Evolutionary conservation across 2,113 vertebrate genomes (phyloP), one percentile per base, ranked within the genome.

Genomic region (Petromus typicus): DNA sequence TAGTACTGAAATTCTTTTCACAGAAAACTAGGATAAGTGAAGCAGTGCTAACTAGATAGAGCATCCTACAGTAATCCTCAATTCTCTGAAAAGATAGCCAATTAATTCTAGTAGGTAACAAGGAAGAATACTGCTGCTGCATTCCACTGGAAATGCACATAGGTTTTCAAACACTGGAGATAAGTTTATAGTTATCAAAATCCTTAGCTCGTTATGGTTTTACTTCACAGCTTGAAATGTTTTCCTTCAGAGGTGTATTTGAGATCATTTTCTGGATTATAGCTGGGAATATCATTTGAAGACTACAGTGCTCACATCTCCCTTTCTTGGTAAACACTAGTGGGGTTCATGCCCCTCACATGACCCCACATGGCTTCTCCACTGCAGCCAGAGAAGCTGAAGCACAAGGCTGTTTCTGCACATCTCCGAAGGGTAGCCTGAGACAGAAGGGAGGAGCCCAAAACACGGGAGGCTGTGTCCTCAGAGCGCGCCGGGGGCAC

Each of bases 1-100:
- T 75, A 45, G 66, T 30, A 17, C 8, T 78, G 27, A 56, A 81
- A 94, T 91, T 51, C 43, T 71, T 92, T 37, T 45, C 18, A 27
- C 30, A 95, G 63, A 85, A 93, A 85, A 76, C 48, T 20, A 34
- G 14, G 20, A 11, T n/a, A 67, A 86, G 25, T 34, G 43, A 40
- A 51, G 34, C 83, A 94, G 88, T 76, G 23, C 37, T 94, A 30
- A 76, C 43, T 81, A 43, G 37, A 59, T 30, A 18, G n/a, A 67
- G 51, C 54, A 40, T 59, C 51, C 69, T 71, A 9, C 73, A 91
- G 64, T 67, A 75, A 79, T 84, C 57, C 43, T 69, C 84, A 76
- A 43, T 56, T 90, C 79, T 95, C 48, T 66, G 71, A 90, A 45
- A 66, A 85, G 88, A 96, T 94, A 54, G 48, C 82, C 86, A 87